Evolutionary conservation across 2,797 vertebrate genomes (phyloP).

Genomic region (Gadopsis bispinosus): DNA sequence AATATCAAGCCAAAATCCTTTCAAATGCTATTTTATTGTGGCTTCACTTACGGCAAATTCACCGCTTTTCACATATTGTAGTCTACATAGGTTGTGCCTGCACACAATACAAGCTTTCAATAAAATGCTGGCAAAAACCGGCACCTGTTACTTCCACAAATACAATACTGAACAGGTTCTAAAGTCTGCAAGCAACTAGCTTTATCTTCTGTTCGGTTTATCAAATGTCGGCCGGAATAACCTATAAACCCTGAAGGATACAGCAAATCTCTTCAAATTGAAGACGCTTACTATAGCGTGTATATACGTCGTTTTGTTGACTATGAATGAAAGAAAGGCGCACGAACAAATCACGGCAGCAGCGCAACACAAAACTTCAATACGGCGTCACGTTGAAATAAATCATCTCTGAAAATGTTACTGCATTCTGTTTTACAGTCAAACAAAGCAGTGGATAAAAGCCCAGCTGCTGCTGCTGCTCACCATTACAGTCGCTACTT

Average conservation of each 20-base stretch:
- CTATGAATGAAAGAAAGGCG: not conserved
- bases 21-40: not conserved
- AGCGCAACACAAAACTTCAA: not conserved
- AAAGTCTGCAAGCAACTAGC: too few species aligned
- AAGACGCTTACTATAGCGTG: not conserved
- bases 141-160: too few species aligned
- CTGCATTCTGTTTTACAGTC: not conserved
- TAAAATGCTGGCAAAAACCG: too few species aligned
- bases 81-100: not conserved
- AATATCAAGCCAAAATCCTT: too few species aligned
- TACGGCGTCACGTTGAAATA: not conserved
- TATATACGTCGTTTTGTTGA: not conserved
- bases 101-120: not conserved
- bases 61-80: not conserved
- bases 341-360: not conserved
- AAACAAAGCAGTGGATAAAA: not conserved
- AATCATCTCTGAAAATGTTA: too few species aligned
- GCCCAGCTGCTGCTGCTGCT: not conserved
- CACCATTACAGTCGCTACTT: slow-evolving; percentile 1
- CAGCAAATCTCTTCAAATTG: too few species aligned
- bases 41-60: not conserved
- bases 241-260: too few species aligned
- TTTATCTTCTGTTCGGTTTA: not conserved
- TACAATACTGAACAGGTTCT: not conserved
- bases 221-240: not conserved